These are phyloP conservation scores for Aepyceros melampus DNA, from an alignment of 2,113 vertebrate species.

Conservation along the genomic window DNA sequence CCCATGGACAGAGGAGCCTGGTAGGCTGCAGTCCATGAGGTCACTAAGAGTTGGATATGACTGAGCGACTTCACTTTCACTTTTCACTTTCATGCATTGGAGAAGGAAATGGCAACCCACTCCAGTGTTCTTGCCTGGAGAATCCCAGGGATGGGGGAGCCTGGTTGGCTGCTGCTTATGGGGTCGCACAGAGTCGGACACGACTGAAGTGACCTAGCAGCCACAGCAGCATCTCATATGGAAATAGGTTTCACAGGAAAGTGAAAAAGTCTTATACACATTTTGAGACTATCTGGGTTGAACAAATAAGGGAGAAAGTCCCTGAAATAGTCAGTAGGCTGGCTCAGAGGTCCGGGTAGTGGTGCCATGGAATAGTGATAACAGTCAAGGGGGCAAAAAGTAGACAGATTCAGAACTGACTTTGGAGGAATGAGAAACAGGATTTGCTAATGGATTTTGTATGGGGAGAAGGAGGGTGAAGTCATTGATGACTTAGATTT, in stretches of 20 bases:
- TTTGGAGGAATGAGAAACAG: neutral
- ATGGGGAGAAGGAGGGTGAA: neutral
- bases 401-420: neutral
- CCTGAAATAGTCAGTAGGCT: neutral
- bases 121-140: no score
- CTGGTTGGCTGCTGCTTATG: no score
- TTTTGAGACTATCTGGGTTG: neutral
- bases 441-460: neutral
- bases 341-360: neutral
- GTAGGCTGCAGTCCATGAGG: no score
- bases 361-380: neutral
- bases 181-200: fast-evolving
- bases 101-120: no score
- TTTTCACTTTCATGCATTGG: no score
- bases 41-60: fast-evolving
- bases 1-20: no score
- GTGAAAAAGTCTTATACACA: neutral
- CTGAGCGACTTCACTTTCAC: no score
- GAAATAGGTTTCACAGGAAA: neutral
- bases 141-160: no score
- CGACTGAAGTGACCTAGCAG: fast-evolving
- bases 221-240: neutral
- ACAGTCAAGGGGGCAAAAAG: neutral
- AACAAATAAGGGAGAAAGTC: neutral
- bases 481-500: neutral